Base-by-base conservation (phyloP, 2,797 vertebrate species). In the Tamandua tetradactyla region DNA sequence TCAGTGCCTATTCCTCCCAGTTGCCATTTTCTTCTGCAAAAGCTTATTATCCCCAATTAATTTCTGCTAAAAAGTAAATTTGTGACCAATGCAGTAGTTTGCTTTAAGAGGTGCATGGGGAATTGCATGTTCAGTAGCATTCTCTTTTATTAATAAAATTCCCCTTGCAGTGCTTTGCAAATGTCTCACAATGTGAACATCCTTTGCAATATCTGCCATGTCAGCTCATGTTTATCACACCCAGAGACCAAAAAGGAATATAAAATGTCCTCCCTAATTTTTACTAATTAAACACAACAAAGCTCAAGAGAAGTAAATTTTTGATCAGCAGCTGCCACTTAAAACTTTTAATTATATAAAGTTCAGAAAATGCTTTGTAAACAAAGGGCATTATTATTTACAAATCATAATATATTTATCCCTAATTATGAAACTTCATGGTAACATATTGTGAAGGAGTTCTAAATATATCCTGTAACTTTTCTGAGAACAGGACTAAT, bases 191-290 rank as follows among this genome's bases (percentile, higher is more conserved):
- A 68, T 1, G 2, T 79, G 59, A 75, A 91, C 55, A 61, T 79
- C 27, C 18, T 87, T 74, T 90, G 2, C 42, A 44, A 15, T 82
- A 57, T 87, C 89, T 91, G 52, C 82, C 22, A 44, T 55, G 22
- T 79, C 22, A 94, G 55, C 52, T 88, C 37, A 69, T 27, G 9
- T 25, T n/a, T 35, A 83, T 94, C 86, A 2, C 18, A 81, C 14
- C 44, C 64, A 27, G 23, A 96, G 87, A 79, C 6, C 81, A 89
- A 37, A 84, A 80, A 90, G 37, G 3, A 93, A 95, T 89, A 82
- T 0, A 42, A 87, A 44, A 78, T 40, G 44, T 55, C 30, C 18
- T 61, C 23, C 14, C 55, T 69, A 80, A 40, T 69, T 37, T 61
- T 85, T 81, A 49, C 59, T 80, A 89, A 68, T 92, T 84, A 92